Base-by-base conservation (phyloP, 30 jellyfish, hydroid and myxozoan genomes). In the Cassiopea andromeda region DNA sequence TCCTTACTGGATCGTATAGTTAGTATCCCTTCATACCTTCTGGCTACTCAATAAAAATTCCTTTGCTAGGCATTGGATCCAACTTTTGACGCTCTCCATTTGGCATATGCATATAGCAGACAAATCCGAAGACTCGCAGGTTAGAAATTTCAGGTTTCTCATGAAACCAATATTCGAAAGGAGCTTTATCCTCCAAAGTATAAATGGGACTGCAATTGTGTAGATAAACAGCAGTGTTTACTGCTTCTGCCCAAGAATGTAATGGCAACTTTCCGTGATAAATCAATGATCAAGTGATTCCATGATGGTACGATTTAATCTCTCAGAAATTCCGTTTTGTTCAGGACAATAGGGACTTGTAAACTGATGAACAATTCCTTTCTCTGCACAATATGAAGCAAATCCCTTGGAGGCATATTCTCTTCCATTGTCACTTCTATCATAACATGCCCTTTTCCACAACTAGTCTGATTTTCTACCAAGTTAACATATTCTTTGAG, bases 211-310 rank as follows among this genome's bases (percentile, higher is more conserved):
- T 87, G 16, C 79, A 78, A 72, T 89, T 80, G 27, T 75, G 81
- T 70, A 79, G 48, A 89, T 89, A 80, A 38, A 73, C 91, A 2
- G 96, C 92, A 60, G 94, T 87, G 85, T 68, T 87, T 1, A 77
- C 90, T 68, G 88, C 92, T 58, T 89, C 96, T 72, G 96, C 96
- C 96, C 91, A 79, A 57, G 69, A 89, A 1, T 48, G 73, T 48
- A 69, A 16, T 59, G 90, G 90, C 57, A 85, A 44, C 67, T 16
- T 87, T 27, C 38, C 86, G 50, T 85, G 93, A 16, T 85, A 81
- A 64, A 72, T 73, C 87, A 85, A 72, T 54, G 87, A 19, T 54
- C 83, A 76, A 12, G 92, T 45, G 59, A 19, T 61, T 83, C 92
- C 44, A 83, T 46, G 48, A 83, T 48, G 8, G 90, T 81, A n/a